A percentile compares a stretch with the other conserved stretches of the same genome.
phyloP scores from a whole-genome alignment of 2,888 invertebrate genomes.

The Malthinus flaveolus region DNA sequence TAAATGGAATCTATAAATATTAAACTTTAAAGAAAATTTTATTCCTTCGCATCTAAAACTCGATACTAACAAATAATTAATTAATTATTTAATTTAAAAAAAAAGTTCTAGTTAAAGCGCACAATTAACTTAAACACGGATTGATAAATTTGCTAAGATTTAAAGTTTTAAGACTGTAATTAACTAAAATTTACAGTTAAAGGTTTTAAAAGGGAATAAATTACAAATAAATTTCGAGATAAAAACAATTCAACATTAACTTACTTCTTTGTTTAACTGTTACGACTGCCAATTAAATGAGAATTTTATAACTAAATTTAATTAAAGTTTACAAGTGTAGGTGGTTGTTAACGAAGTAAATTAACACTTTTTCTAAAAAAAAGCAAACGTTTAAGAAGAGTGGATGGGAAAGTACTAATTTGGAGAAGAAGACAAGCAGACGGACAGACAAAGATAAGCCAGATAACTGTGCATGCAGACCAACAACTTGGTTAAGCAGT shows the following conservation, averaged over 20 bases:
- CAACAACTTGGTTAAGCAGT: too few species aligned
- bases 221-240: background rate
- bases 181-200: background rate
- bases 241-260: background rate
- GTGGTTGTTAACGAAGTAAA: too few species aligned
- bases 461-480: too few species aligned
- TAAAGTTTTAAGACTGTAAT: conserved; percentile 7
- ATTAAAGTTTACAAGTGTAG: too few species aligned
- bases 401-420: too few species aligned
- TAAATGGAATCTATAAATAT: background rate
- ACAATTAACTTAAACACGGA: background rate
- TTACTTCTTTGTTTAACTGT: background rate
- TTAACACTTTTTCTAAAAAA: too few species aligned
- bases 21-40: background rate
- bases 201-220: background rate
- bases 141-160: conserved; percentile 5
- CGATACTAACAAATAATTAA: background rate
- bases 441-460: too few species aligned
- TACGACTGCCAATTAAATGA: too few species aligned
- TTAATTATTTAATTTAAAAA: background rate
- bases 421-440: too few species aligned
- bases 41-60: too few species aligned
- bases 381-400: too few species aligned
- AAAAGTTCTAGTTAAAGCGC: background rate
- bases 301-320: too few species aligned